A percentile compares a stretch with the other conserved stretches of the same genome.
These are phyloP conservation scores for Microctenopoma steveboyesi DNA, from an alignment of 2,797 vertebrate species.

Conservation along the genomic window DNA sequence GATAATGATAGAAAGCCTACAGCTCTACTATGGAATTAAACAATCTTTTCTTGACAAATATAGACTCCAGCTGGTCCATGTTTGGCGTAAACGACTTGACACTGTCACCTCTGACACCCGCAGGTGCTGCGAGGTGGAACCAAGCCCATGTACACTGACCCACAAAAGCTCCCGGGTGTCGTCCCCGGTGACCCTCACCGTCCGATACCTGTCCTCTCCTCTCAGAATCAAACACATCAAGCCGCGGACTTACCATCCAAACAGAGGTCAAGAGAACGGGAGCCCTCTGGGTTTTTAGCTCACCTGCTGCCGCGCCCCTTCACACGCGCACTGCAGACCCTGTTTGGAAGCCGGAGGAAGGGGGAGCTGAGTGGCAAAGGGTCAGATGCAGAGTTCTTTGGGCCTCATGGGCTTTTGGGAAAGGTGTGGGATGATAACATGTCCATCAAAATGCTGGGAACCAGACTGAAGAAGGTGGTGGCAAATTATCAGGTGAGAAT, in stretches of 20 bases:
- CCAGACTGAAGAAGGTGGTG: slow-evolving; percentile 82
- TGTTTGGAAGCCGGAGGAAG: slow-evolving; percentile 69
- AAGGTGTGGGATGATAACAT: slow-evolving; percentile 85
- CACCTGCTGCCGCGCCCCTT: slow-evolving; percentile 77
- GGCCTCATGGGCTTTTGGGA: slow-evolving; percentile 69
- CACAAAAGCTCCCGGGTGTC: slow-evolving; percentile 82
- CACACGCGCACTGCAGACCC: slow-evolving; percentile 72
- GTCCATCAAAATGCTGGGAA: slow-evolving; percentile 83
- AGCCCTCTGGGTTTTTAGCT: slow-evolving; percentile 64
- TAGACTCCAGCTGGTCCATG: too few relatives aligned
- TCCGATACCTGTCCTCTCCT: slow-evolving; percentile 83
- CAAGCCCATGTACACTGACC: slow-evolving; percentile 78
- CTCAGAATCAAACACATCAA: slow-evolving; percentile 69
- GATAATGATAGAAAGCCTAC: too few relatives aligned
- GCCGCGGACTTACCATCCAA: slow-evolving; percentile 18
- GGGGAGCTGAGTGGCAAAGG: slow-evolving; percentile 59
- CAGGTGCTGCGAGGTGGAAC: slow-evolving; percentile 79
- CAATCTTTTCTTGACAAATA: too few relatives aligned
- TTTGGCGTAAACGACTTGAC: background rate
- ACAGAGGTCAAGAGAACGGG: slow-evolving; percentile 49
- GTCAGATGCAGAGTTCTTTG: slow-evolving; percentile 73
- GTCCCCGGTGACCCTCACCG: slow-evolving; percentile 81
- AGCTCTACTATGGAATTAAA: too few relatives aligned
- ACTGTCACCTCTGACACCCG: background rate
- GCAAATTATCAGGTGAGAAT: slow-evolving; percentile 85